phyloP scores from a whole-genome alignment of 2,797 vertebrate species.

The Schizopygopsis malacanthus region DNA sequence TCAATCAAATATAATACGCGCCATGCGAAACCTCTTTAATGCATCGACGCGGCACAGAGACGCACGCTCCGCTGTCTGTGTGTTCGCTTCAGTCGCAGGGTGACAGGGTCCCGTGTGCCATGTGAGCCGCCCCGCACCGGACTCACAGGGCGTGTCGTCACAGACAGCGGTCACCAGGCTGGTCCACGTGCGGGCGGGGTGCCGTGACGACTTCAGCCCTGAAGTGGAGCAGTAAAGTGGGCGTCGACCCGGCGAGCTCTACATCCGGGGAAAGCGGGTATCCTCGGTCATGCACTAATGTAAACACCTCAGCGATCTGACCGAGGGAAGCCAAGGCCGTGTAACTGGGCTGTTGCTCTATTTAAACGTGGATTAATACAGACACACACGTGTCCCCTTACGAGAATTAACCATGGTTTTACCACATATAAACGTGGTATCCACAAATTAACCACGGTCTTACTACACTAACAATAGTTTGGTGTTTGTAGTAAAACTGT shows the following conservation, averaged over 20 bases:
- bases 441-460: neutral
- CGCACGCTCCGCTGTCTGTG: neutral
- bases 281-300: constrained; percentile 3
- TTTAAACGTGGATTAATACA: neutral
- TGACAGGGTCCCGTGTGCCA: constrained; percentile 56
- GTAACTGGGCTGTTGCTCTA: neutral
- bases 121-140: constrained; percentile 57
- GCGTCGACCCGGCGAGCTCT: constrained; percentile 48
- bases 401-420: neutral
- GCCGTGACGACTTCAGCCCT: constrained; percentile 43
- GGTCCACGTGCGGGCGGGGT: constrained; percentile 62
- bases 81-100: constrained; percentile 4
- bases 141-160: constrained; percentile 54
- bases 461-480: too few relatives aligned
- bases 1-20: constrained; percentile 6
- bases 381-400: neutral
- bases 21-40: neutral
- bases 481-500: too few relatives aligned
- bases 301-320: constrained; percentile 37
- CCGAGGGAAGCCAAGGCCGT: neutral
- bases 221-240: constrained; percentile 55
- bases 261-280: constrained; percentile 51
- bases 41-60: neutral
- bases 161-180: constrained; percentile 60
- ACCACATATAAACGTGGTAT: too few relatives aligned